Evolutionary conservation across 2,797 vertebrate species (phyloP), one percentile per base, ranked within the genome.

Genomic region (Poeciliopsis paucimaculata): DNA sequence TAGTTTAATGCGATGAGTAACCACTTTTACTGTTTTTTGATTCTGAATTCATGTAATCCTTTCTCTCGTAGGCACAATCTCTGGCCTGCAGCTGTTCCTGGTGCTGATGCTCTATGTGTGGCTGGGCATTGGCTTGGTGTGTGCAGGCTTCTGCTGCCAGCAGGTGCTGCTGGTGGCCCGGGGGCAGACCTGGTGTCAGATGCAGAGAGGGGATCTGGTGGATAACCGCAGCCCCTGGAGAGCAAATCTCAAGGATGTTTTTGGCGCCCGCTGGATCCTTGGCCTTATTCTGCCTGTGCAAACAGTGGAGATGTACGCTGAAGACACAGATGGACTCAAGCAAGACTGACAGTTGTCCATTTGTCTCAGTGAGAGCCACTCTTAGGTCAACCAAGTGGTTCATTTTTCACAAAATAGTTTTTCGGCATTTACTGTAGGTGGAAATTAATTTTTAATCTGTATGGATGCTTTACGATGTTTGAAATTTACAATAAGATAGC

Each of bases 101-200:
- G 97, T 99, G 90, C 96, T 99, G 92, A 99, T 99, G 98, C 96
- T 99, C 23, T 98, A 99, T 66, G 97, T 99, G 93, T 99, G 98
- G 98, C 95, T 99, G 75, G 98, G 98, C 82, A 97, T 99, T 0
- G 98, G 98, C 79, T 94, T 99, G 93, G 98, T 98, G 86, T 98
- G 97, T 0, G 97, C 97, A 0, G 98, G 98, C 64, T 99, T 99
- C 95, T 99, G 98, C 87, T 98, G 97, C 93, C 98, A 99, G 91
- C 98, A 99, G 95, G 94, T 99, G 88, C 94, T 99, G 89, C 90
- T 99, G 93, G 97, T 99, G 85, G 96, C 97, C 75, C 96, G 97
- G 0, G 98, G 98, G 12, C 97, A 98, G 92, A 98, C 97, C 0
- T 97, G 97, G 92, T 97, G 97, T 91, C 97, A 99, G 95, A 88